phyloP scores from a whole-genome alignment of 2,888 invertebrate species.

The Zhengitettix transpicula region DNA sequence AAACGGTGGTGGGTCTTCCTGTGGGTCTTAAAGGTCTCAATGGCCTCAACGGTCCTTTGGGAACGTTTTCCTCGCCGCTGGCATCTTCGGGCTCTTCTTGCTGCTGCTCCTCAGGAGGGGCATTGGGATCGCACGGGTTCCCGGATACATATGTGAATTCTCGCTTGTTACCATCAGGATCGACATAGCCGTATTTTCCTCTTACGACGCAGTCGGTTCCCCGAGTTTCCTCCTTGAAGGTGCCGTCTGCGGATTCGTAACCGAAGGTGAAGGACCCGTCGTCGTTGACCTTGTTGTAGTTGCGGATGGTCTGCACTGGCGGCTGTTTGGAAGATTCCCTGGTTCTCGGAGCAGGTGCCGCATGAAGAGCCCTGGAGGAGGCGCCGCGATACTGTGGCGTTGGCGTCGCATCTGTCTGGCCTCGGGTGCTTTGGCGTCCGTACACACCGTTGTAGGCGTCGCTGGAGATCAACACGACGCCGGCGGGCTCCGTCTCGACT shows the following conservation, averaged over 20 bases:
- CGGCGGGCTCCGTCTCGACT: constrained; percentile 16
- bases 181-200: constrained; percentile 74
- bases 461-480: constrained; percentile 25
- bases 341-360: constrained; percentile 25
- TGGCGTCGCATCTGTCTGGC: constrained; percentile 7
- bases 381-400: constrained; percentile 17
- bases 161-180: constrained; percentile 70
- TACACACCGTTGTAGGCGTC: constrained; percentile 31
- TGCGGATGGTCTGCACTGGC: constrained; percentile 66
- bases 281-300: constrained; percentile 69
- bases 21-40: constrained; percentile 22
- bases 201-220: constrained; percentile 74
- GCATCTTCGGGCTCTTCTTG: constrained; percentile 32
- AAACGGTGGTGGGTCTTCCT: constrained; percentile 36
- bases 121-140: constrained; percentile 72
- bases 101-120: constrained; percentile 49
- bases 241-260: constrained; percentile 70
- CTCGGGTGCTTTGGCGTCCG: constrained; percentile 24
- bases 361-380: constrained; percentile 20
- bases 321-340: constrained; percentile 46
- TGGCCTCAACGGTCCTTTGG: constrained; percentile 27
- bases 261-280: constrained; percentile 74
- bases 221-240: constrained; percentile 72
- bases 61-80: constrained; percentile 37
- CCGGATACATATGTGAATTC: constrained; percentile 78